Conservation (phyloP, 2,888 invertebrate genomes). For the Neria commutata region DNA sequence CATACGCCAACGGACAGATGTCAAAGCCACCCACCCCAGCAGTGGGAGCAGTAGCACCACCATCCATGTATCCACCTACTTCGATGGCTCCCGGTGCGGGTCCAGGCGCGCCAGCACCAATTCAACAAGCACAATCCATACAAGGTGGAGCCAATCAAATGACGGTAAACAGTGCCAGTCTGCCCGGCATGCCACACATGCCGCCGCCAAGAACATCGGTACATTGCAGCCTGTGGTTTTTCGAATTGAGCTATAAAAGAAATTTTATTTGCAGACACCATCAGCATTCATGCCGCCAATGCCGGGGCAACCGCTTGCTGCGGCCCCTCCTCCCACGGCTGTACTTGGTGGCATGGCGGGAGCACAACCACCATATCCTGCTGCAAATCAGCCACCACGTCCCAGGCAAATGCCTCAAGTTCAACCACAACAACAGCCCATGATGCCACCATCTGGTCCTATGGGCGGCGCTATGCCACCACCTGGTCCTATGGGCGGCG, state of each 20-base stretch:
- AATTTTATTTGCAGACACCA: slow-evolving; percentile 14
- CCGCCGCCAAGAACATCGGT: slow-evolving; percentile 48
- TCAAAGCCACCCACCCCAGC: slow-evolving; percentile 18
- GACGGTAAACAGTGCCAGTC: slow-evolving; percentile 51
- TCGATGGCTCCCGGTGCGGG: slow-evolving; percentile 25
- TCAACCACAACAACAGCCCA: not conserved
- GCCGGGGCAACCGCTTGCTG: slow-evolving; percentile 30
- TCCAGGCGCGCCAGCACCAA: slow-evolving; percentile 16
- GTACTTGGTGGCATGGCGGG: slow-evolving; percentile 36
- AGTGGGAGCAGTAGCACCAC: slow-evolving; percentile 13
- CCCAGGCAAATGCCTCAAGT: slow-evolving; percentile 2
- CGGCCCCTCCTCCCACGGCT: slow-evolving; percentile 9
- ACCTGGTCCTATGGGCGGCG: not conserved
- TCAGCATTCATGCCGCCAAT: slow-evolving; percentile 31
- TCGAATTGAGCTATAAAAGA: not conserved
- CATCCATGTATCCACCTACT: slow-evolving; percentile 26
- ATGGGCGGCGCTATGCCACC: not conserved
- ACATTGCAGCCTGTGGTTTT: not conserved
- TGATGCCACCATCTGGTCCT: slow-evolving; percentile 6
- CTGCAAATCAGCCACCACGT: slow-evolving; percentile 19
- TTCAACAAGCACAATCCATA: slow-evolving; percentile 47
- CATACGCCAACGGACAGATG: slow-evolving; percentile 43
- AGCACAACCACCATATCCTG: slow-evolving; percentile 18
- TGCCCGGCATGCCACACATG: slow-evolving; percentile 58
- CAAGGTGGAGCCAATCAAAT: slow-evolving; percentile 49